phyloP scores from a whole-genome alignment of 2,888 invertebrate genomes.

The Agrochola circellaris region DNA sequence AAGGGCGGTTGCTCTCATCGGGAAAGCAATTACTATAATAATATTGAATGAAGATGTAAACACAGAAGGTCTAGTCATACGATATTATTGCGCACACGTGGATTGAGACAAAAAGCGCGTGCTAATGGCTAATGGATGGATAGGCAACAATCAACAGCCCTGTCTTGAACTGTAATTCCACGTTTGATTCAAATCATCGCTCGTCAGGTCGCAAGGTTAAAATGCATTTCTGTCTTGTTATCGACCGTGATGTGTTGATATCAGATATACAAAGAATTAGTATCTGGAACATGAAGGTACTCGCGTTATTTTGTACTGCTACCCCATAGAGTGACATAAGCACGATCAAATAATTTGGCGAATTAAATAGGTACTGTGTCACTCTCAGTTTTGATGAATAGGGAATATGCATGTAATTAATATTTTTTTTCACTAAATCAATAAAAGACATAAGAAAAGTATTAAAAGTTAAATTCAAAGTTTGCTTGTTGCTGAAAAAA shows the following conservation, averaged over 20 bases:
- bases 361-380: not conserved
- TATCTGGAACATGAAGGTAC: not conserved
- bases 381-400: not conserved
- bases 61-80: not conserved
- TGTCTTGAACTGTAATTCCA: slow-evolving; percentile 1
- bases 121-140: not conserved
- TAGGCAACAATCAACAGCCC: not conserved
- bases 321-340: not conserved
- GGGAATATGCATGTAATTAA: too few relatives aligned
- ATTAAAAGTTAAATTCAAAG: too few relatives aligned
- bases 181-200: slow-evolving; percentile 8
- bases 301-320: not conserved
- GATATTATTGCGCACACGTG: not conserved
- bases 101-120: not conserved
- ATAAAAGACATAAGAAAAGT: too few relatives aligned
- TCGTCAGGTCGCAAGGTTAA: not conserved
- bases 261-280: not conserved
- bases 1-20: slow-evolving; percentile 23
- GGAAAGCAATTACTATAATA: slow-evolving; percentile 34
- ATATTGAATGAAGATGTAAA: slow-evolving; percentile 6
- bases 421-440: too few relatives aligned
- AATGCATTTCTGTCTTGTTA: not conserved
- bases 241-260: not conserved
- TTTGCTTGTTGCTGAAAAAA: too few relatives aligned
- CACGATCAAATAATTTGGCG: not conserved